Evolutionary conservation across 2,113 vertebrate species (phyloP).

Genomic region (Solea senegalensis): DNA sequence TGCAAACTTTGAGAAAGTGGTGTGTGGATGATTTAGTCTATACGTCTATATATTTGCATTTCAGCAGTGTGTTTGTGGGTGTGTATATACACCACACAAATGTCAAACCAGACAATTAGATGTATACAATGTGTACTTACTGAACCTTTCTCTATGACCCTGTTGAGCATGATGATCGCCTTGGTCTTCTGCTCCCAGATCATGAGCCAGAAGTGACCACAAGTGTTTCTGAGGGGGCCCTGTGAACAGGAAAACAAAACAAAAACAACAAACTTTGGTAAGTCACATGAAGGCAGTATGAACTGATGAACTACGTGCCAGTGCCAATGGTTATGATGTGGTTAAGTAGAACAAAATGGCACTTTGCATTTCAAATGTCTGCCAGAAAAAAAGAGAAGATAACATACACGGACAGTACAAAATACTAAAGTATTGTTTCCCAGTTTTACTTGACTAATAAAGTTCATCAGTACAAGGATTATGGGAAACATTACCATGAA

Average conservation of each 20-base stretch:
- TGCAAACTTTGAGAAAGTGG: not conserved
- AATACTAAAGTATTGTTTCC: no score
- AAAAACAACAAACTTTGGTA: constrained; percentile 28
- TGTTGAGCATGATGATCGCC: constrained; percentile 97
- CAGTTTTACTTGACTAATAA: no score
- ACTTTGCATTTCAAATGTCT: not conserved
- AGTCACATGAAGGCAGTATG: not conserved
- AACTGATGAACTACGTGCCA: not conserved
- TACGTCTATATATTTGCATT: constrained; percentile 2
- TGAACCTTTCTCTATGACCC: constrained; percentile 95
- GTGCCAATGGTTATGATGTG: constrained; percentile 22
- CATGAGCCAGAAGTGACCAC: constrained; percentile 99
- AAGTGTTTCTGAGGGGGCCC: constrained; percentile 96
- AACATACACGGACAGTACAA: no score
- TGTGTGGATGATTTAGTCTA: not conserved
- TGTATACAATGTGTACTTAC: constrained; percentile 77
- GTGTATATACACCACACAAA: not conserved
- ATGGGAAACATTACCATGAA: no score
- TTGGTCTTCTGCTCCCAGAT: constrained; percentile 96
- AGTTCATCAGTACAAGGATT: no score
- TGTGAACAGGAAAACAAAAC: constrained; percentile 58
- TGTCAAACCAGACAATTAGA: constrained; percentile 15
- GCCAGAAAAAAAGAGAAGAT: no score
- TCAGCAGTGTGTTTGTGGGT: constrained; percentile 18
- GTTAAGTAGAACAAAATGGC: constrained; percentile 7